Evolutionary conservation across 2,113 vertebrate species (phyloP).

Genomic region (Lathamus discolor): DNA sequence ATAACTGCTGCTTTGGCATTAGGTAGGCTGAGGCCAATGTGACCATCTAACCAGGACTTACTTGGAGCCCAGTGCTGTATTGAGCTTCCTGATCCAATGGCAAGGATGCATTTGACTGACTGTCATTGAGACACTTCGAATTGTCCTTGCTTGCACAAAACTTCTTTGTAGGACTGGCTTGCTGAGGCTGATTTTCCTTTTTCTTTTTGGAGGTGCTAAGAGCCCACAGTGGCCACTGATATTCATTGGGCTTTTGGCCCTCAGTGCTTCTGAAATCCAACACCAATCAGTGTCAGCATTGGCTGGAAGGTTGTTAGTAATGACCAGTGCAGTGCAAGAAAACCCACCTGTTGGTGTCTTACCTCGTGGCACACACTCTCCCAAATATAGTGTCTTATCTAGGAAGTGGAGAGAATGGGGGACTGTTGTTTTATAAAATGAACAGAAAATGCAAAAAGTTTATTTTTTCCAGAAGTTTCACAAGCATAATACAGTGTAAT

Average conservation of each 20-base stretch:
- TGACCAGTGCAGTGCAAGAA: neutral
- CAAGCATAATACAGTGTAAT: fast-evolving
- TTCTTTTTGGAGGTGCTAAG: neutral
- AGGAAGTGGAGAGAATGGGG: too few relatives aligned
- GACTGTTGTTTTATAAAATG: neutral
- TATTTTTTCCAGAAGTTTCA: neutral
- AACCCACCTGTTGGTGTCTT: fast-evolving
- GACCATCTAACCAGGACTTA: neutral
- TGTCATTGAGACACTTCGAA: neutral
- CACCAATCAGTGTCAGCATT: fast-evolving
- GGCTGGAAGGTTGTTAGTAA: neutral
- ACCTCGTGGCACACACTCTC: fast-evolving
- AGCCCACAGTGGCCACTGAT: fast-evolving
- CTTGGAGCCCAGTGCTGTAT: neutral
- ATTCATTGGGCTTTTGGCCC: neutral
- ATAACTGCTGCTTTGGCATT: slow-evolving; percentile 15
- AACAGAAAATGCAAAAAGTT: neutral
- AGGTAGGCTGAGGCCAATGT: neutral
- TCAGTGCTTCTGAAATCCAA: neutral
- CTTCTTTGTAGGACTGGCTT: neutral
- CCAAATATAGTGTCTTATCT: neutral
- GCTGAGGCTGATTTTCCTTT: neutral
- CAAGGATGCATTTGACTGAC: neutral
- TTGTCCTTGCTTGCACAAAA: neutral
- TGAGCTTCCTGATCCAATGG: neutral